Conservation (phyloP, 2,888 invertebrate genomes). For the Pollenia labialis region DNA sequence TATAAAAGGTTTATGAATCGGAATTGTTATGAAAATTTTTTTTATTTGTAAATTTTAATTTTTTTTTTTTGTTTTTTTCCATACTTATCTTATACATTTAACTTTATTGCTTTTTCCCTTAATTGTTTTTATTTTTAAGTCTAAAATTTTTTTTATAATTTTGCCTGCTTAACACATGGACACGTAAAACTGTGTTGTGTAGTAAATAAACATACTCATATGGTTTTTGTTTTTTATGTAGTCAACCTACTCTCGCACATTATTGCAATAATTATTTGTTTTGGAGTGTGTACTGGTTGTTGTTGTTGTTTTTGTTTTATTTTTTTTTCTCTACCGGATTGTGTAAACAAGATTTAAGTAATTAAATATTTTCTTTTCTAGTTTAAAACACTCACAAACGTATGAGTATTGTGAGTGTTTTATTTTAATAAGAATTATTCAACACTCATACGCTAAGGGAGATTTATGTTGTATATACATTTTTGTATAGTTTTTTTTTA, state of each 20-base stretch:
- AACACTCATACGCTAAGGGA: conserved; percentile 30
- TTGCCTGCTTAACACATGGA: no score
- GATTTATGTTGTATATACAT: neutral
- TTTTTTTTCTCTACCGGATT: conserved; percentile 27
- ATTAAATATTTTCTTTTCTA: conserved; percentile 60
- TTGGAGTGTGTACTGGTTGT: neutral
- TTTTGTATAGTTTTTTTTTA: neutral
- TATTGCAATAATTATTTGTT: conserved; percentile 53
- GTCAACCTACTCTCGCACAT: neutral
- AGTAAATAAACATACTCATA: conserved; percentile 20
- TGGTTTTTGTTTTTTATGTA: neutral
- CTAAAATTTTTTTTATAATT: no score
- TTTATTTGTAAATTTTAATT: no score
- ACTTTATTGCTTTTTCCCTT: no score
- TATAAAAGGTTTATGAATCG: no score
- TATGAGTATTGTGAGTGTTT: conserved; percentile 19
- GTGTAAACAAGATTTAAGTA: conserved; percentile 65
- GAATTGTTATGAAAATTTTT: no score
- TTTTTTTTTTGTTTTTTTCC: no score
- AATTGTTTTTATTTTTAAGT: no score
- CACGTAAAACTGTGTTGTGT: neutral
- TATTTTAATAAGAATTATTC: conserved; percentile 27
- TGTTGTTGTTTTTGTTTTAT: conserved; percentile 16
- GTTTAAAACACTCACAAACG: conserved; percentile 13
- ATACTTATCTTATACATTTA: no score